Percentiles rank a stretch among this genome's conserved stretches.
Evolutionary conservation across 2,797 vertebrate genomes (phyloP).

Genomic region (Xenentodon cancila): DNA sequence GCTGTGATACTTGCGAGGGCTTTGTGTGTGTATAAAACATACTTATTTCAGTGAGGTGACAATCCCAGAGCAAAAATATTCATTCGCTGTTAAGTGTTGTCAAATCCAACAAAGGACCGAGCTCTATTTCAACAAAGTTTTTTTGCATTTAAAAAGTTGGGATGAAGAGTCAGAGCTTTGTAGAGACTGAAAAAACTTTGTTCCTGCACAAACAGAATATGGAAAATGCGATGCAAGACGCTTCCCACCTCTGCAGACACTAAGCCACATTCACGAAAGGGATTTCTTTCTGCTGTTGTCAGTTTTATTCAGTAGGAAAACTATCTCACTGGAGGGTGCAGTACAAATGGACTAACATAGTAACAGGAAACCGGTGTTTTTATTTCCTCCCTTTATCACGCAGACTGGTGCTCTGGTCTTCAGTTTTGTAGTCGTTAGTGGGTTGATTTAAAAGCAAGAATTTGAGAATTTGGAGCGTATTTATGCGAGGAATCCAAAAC

Average conservation of each 20-base stretch:
- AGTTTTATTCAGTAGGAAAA: slow-evolving; percentile 37
- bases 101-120: slow-evolving; percentile 28
- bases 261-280: slow-evolving; percentile 32
- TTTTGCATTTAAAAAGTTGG: slow-evolving; percentile 7
- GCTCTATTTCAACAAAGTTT: slow-evolving; percentile 40
- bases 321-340: slow-evolving; percentile 25
- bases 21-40: not conserved
- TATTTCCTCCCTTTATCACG: slow-evolving; percentile 14
- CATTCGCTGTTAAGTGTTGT: not conserved
- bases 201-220: slow-evolving; percentile 42
- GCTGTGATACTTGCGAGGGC: slow-evolving; percentile 3
- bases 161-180: slow-evolving; percentile 26
- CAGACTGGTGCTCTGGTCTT: slow-evolving; percentile 22
- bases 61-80: slow-evolving; percentile 6
- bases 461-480: too few species aligned
- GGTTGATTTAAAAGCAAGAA: slow-evolving; percentile 43
- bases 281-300: slow-evolving; percentile 47
- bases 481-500: slow-evolving; percentile 53
- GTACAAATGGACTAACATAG: slow-evolving; percentile 33
- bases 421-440: slow-evolving; percentile 33
- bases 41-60: not conserved
- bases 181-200: slow-evolving; percentile 42
- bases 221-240: slow-evolving; percentile 30
- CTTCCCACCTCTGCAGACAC: slow-evolving; percentile 37
- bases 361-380: slow-evolving; percentile 16